A percentile compares a stretch with the other conserved stretches of the same genome.
phyloP scores from a whole-genome alignment of 2,888 invertebrate species.

The Callyntrura sp. region DNA sequence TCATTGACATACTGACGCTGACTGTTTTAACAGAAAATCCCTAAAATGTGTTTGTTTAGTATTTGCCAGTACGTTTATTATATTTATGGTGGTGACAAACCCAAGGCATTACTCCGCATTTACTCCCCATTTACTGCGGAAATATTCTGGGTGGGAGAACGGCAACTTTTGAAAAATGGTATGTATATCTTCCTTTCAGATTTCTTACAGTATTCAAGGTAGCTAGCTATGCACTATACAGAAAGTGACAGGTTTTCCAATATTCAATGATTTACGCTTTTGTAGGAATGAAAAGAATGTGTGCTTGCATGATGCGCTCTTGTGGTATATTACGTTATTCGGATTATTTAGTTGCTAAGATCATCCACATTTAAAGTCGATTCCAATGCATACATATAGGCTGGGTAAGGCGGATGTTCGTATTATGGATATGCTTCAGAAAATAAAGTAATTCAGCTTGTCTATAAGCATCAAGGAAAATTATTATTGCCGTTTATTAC shows the following conservation, averaged over 20 bases:
- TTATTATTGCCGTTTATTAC: too few species aligned
- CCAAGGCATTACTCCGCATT: neutral
- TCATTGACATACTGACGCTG: neutral
- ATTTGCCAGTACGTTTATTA: neutral
- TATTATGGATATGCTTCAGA: too few species aligned
- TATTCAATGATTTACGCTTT: conserved; percentile 4
- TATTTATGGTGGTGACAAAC: conserved; percentile 3
- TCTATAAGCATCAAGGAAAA: too few species aligned
- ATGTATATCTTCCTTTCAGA: neutral
- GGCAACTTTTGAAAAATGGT: neutral
- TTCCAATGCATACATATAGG: too few species aligned
- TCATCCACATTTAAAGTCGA: too few species aligned
- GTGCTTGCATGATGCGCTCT: too few species aligned
- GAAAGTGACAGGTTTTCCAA: neutral
- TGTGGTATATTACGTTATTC: too few species aligned
- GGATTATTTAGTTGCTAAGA: too few species aligned
- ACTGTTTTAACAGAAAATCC: neutral
- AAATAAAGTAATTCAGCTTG: too few species aligned
- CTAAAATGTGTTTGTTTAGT: neutral
- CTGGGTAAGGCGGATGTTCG: too few species aligned
- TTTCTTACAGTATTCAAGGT: neutral
- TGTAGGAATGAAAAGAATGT: neutral
- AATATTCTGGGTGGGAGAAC: neutral
- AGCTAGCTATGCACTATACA: neutral
- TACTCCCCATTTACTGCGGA: neutral